Base-by-base conservation (phyloP, 2,888 invertebrate species). In the Charanyca ferruginea region DNA sequence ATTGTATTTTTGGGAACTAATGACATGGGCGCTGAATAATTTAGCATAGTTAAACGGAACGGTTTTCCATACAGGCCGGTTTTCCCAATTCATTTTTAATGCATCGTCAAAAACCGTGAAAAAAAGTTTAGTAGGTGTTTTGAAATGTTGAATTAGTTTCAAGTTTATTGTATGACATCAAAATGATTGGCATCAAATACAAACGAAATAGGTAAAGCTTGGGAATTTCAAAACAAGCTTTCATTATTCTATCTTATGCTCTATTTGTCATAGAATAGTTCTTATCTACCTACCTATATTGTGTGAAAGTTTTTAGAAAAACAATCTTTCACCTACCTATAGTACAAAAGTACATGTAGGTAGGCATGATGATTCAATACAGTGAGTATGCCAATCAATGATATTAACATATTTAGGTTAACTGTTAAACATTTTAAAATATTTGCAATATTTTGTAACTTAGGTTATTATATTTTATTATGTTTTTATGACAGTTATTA, bases 21-120 rank as follows among this genome's bases (percentile, higher is more conserved):
- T 65, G 11, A 5, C 18, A n/a, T 20, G 16, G 45, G 22, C 1
- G 18, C 23, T 18, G 67, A 51, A 51, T 35, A 20, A 66, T 45
- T 45, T 7, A 25, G 23, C 23, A 45, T 3, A 11, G 11, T 35
- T 53, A 22, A 23, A 22, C n/a, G 7, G 44, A 6, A 59, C 22
- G 42, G 35, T 13, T 68, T 52, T 47, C 20, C 32, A 20, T 9
- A 22, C 16, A 16, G 22, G 13, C 22, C 38, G 48, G 53, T 28
- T 41, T 73, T 41, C 11, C 28, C 47, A 51, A 53, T 20, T 38
- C 2, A 44, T 38, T 58, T 49, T 51, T 47, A 53, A 45, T 42
- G 28, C 66, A 58, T 44, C 58, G 54, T 25, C 18, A 28, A 53
- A 66, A 66, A 41, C 13, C 25, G 25, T 58, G 41, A 22, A 18